Conservation (phyloP, 2,113 vertebrate genomes). For the Panthera uncia region DNA sequence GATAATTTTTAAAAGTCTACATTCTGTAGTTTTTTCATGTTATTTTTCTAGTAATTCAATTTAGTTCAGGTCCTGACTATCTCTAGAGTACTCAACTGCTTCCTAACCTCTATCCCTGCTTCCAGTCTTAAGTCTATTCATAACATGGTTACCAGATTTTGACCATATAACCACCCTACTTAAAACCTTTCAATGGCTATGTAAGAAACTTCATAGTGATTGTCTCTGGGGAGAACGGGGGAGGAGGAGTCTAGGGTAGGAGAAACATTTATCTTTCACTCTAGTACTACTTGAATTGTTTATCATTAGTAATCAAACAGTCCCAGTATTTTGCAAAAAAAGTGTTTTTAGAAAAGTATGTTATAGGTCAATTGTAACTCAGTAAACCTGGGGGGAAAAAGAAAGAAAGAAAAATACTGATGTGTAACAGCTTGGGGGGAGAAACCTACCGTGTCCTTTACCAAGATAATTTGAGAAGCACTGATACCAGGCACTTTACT, state of each 20-base stretch:
- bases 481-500: not conserved
- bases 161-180: not conserved
- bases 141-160: not conserved
- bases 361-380: not conserved
- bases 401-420: not conserved
- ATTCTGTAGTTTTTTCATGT: not conserved
- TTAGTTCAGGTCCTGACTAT: not conserved
- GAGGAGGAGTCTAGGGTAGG: not conserved
- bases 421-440: not conserved
- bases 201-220: not conserved
- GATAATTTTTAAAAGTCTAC: not conserved
- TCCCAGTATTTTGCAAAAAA: not conserved
- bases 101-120: not conserved
- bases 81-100: not conserved
- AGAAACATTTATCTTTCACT: conserved; percentile 17
- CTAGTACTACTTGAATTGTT: conserved; percentile 1
- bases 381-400: not conserved
- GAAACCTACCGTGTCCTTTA: not conserved
- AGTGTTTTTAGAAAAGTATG: not conserved
- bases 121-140: not conserved
- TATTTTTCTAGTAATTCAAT: conserved; percentile 5
- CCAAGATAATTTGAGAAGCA: not conserved
- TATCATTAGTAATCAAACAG: not conserved
- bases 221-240: not conserved
- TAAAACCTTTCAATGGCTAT: not conserved